Percentiles rank a stretch among this genome's conserved stretches.
Evolutionary conservation across 2,888 invertebrate species (phyloP).

Genomic region (Sinelater perroti): DNA sequence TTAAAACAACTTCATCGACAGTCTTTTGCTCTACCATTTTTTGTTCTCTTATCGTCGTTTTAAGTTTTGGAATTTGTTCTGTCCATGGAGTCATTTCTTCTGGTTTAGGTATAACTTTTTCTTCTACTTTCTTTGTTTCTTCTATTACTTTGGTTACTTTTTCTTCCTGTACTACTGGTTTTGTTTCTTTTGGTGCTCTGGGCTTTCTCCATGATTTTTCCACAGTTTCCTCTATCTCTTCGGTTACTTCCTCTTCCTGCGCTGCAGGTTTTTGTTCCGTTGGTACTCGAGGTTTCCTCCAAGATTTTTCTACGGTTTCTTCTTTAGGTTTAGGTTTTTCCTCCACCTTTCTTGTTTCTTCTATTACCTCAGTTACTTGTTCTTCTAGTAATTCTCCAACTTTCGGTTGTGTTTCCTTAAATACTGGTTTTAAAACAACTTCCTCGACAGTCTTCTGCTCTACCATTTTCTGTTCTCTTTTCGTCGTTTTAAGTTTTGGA

Average conservation of each 20-base stretch:
- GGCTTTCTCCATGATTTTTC: slow-evolving; percentile 36
- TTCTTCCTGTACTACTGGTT: slow-evolving; percentile 23
- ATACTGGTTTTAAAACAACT: slow-evolving; percentile 64
- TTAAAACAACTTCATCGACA: slow-evolving; percentile 19
- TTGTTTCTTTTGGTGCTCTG: slow-evolving; percentile 29
- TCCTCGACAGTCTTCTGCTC: slow-evolving; percentile 57
- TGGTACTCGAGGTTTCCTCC: slow-evolving; percentile 24
- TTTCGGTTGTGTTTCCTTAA: no score
- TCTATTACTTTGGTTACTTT: slow-evolving; percentile 42
- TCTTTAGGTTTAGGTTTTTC: slow-evolving; percentile 42
- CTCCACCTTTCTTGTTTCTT: slow-evolving; percentile 49
- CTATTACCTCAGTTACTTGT: slow-evolving; percentile 48
- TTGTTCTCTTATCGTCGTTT: slow-evolving; percentile 56
- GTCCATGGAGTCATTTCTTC: slow-evolving; percentile 63
- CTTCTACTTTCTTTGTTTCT: slow-evolving; percentile 43
- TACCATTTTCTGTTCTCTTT: slow-evolving; percentile 54
- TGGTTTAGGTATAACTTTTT: slow-evolving; percentile 48
- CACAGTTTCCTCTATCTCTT: slow-evolving; percentile 13
- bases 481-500: slow-evolving; percentile 61
- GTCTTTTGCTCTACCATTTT: slow-evolving; percentile 57
- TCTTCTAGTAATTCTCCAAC: slow-evolving; percentile 35
- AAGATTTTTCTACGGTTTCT: slow-evolving; percentile 2
- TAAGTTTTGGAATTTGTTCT: slow-evolving; percentile 67
- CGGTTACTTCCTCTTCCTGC: slow-evolving; percentile 44
- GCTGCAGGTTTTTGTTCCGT: slow-evolving; percentile 58